A percentile compares a stretch with the other conserved stretches of the same genome.
phyloP scores from a whole-genome alignment of 2,797 vertebrate genomes.

The Sphenopsis melanotis region DNA sequence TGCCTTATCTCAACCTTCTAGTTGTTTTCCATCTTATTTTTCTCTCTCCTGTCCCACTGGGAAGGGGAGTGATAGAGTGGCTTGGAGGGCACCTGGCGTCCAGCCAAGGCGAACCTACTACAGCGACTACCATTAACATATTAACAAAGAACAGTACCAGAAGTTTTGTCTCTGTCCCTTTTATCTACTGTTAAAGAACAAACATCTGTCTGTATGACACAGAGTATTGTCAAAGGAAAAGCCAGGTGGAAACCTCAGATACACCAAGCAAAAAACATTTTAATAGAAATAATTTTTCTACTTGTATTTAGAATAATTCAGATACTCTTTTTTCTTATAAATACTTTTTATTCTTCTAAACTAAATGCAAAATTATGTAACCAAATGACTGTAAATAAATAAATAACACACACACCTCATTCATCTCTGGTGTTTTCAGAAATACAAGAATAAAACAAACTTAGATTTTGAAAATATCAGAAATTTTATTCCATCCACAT shows the following conservation, averaged over 20 bases:
- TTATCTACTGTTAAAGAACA: not conserved
- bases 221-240: not conserved
- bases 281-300: not conserved
- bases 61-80: not conserved
- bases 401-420: not conserved
- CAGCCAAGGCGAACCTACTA: not conserved
- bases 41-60: not conserved
- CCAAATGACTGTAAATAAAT: not conserved
- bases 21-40: not conserved
- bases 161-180: not conserved
- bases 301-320: not conserved
- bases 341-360: not conserved
- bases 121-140: not conserved
- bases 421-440: not conserved
- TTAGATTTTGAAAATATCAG: not conserved
- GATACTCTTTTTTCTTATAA: not conserved
- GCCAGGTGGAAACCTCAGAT: not conserved
- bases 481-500: not conserved
- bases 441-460: not conserved
- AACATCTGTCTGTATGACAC: not conserved
- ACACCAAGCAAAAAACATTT: not conserved
- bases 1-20: not conserved
- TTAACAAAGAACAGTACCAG: not conserved
- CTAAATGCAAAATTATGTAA: not conserved
- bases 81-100: fast-evolving